phyloP scores from a whole-genome alignment of 2,888 invertebrate genomes.

The Hypena proboscidalis region DNA sequence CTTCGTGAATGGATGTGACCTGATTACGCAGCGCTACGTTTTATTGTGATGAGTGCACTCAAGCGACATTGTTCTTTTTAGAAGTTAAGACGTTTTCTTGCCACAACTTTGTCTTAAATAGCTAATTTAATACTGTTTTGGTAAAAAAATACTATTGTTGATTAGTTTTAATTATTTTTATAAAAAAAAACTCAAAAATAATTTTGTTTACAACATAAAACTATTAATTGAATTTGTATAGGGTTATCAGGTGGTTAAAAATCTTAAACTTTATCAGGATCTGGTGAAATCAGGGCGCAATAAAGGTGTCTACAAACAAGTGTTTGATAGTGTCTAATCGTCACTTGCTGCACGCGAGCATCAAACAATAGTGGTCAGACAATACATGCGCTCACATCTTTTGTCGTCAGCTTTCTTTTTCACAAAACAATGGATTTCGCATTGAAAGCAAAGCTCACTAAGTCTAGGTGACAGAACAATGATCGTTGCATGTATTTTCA shows the following conservation, averaged over 20 bases:
- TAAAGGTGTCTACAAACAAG: slow-evolving; percentile 14
- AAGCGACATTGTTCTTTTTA: slow-evolving; percentile 28
- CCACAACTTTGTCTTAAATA: too few relatives aligned
- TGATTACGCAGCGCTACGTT: slow-evolving; percentile 36
- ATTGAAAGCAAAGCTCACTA: slow-evolving; percentile 1
- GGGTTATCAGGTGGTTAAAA: background rate
- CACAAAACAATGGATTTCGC: slow-evolving; percentile 18
- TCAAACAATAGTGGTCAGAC: slow-evolving; percentile 36
- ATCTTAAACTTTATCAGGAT: background rate
- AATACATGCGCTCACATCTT: slow-evolving; percentile 29
- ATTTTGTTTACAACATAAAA: too few relatives aligned
- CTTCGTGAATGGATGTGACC: slow-evolving; percentile 38
- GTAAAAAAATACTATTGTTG: too few relatives aligned
- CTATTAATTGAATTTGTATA: background rate
- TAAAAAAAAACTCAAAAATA: too few relatives aligned
- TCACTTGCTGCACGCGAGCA: slow-evolving; percentile 14
- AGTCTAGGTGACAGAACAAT: too few relatives aligned
- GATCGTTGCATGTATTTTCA: background rate
- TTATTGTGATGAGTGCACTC: slow-evolving; percentile 37
- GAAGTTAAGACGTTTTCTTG: too few relatives aligned
- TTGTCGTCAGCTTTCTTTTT: slow-evolving; percentile 26
- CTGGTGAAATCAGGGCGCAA: background rate
- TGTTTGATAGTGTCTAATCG: slow-evolving; percentile 30
- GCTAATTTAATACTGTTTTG: too few relatives aligned
- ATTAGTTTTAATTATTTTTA: too few relatives aligned